phyloP scores from a whole-genome alignment of 2,797 vertebrate genomes.

The Scolopax rusticola region DNA sequence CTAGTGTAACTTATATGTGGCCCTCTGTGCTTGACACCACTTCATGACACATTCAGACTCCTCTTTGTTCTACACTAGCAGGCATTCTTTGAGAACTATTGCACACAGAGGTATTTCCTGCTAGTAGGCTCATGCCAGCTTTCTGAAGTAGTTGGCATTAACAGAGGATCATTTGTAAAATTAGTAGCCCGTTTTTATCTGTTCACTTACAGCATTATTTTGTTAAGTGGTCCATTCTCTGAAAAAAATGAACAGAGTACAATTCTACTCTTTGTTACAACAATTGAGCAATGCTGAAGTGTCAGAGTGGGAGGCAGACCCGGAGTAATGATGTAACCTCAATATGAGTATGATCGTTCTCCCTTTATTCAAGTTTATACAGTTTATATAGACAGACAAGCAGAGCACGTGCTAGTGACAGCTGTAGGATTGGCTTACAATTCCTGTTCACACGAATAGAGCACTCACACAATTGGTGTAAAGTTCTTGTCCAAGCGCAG shows the following conservation, averaged over 20 bases:
- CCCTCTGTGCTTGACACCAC: not conserved
- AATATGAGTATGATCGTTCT: no score
- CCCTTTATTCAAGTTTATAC: no score
- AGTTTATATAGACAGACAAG: no score
- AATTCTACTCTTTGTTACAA: not conserved
- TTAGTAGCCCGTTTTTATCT: slow-evolving; percentile 30
- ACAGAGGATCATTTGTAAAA: slow-evolving; percentile 50
- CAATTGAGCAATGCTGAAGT: not conserved
- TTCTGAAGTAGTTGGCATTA: slow-evolving; percentile 33
- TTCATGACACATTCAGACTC: not conserved
- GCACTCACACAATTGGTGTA: no score
- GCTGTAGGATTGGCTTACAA: no score
- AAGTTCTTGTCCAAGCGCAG: no score
- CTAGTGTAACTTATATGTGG: not conserved
- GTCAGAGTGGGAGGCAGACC: no score
- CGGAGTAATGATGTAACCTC: no score
- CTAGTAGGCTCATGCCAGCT: not conserved
- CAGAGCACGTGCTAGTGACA: no score
- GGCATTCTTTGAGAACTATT: slow-evolving; percentile 3
- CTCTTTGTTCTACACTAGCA: slow-evolving; percentile 1
- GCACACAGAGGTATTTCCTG: not conserved
- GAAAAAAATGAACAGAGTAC: not conserved
- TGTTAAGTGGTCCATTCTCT: slow-evolving; percentile 5
- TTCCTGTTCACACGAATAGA: no score
- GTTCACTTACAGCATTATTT: slow-evolving; percentile 47